These are phyloP conservation scores for Urocitellus parryii DNA, from an alignment of 2,113 vertebrate genomes.

Conservation along the genomic window DNA sequence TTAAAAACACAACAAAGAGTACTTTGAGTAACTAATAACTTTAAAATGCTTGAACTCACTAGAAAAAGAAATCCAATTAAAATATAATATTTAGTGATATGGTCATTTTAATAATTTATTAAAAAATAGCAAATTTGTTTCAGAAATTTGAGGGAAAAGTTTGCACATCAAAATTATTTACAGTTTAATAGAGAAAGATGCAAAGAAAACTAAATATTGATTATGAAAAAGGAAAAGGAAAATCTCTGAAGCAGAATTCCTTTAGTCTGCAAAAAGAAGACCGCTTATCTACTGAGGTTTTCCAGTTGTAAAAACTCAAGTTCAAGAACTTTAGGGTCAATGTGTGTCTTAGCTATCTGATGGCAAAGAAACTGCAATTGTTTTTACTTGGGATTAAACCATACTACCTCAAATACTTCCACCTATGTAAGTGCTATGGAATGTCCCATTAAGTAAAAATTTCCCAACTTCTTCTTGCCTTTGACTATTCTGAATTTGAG, in stretches of 20 bases:
- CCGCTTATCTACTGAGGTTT: not conserved
- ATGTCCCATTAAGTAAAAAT: not conserved
- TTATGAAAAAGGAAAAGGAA: not conserved
- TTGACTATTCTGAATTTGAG: too few relatives aligned
- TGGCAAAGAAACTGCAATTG: not conserved
- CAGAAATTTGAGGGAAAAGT: too few relatives aligned
- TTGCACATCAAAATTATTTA: too few relatives aligned
- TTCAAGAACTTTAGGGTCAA: not conserved
- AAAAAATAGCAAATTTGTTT: not conserved
- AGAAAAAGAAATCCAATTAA: not conserved
- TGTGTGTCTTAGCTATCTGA: not conserved
- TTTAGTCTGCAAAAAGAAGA: not conserved
- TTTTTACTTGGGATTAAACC: not conserved
- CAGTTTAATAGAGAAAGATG: too few relatives aligned
- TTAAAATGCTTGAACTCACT: not conserved
- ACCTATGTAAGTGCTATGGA: not conserved
- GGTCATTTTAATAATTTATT: not conserved
- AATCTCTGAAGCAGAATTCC: not conserved
- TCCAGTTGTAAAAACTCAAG: not conserved
- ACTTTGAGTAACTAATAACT: not conserved
- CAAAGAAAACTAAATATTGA: not conserved
- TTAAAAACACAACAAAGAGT: not conserved
- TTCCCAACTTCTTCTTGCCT: not conserved
- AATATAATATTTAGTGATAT: not conserved
- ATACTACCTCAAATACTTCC: not conserved